A percentile compares a stretch with the other conserved stretches of the same genome.
Conservation (phyloP, 2,797 vertebrate genomes). For the Labroides dimidiatus region DNA sequence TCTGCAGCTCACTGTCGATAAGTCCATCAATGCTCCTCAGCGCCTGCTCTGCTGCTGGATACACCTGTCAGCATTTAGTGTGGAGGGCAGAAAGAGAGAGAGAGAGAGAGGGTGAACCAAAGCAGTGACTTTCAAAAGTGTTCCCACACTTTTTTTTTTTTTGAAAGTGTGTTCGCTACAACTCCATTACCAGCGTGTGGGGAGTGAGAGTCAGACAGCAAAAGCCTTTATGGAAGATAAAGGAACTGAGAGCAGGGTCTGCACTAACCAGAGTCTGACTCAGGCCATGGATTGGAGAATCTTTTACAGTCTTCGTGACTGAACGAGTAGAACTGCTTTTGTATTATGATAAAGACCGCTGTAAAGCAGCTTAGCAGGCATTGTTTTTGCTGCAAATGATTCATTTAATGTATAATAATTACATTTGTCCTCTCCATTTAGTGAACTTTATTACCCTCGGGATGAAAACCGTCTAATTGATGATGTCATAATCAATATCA, state of each 20-base stretch:
- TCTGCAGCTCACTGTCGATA: constrained; percentile 53
- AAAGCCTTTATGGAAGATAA: neutral
- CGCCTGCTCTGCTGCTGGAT: constrained; percentile 17
- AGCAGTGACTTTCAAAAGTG: constrained; percentile 48
- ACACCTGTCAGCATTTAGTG: constrained; percentile 57
- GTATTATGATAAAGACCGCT: constrained; percentile 15
- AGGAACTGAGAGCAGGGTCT: neutral
- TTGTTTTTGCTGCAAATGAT: constrained; percentile 25
- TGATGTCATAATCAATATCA: constrained; percentile 46
- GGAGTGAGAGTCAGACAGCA: constrained; percentile 8
- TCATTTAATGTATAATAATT: constrained; percentile 25
- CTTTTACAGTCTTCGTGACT: constrained; percentile 1
- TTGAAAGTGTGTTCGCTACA: neutral
- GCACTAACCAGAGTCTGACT: neutral
- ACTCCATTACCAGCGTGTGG: constrained; percentile 21
- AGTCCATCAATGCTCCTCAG: constrained; percentile 40
- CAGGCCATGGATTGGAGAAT: constrained; percentile 15
- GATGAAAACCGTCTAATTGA: constrained; percentile 39
- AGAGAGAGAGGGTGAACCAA: constrained; percentile 19
- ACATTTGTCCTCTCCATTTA: constrained; percentile 32
- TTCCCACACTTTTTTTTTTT: too few species aligned
- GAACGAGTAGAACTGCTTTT: constrained; percentile 3
- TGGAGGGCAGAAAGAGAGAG: constrained; percentile 18
- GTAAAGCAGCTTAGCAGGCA: constrained; percentile 6
- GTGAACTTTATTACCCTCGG: constrained; percentile 19